A percentile compares a stretch with the other conserved stretches of the same genome.
Conservation (phyloP, 2,797 vertebrate species). For the Pangasius djambal region DNA sequence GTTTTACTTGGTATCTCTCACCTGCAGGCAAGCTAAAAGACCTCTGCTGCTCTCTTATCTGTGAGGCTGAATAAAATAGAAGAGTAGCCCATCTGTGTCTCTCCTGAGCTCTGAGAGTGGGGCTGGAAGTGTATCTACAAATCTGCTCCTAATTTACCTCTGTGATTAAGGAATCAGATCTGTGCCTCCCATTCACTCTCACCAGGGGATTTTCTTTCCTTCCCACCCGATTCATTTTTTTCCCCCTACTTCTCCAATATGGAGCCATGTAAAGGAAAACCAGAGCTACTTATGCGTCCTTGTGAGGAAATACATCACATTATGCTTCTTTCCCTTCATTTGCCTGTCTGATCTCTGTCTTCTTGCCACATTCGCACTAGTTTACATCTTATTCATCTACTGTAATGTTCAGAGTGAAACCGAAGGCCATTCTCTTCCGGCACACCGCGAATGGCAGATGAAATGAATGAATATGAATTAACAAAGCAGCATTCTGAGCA, state of each 20-base stretch:
- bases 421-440: background rate
- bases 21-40: background rate
- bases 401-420: slow-evolving; percentile 19
- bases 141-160: background rate
- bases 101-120: background rate
- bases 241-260: background rate
- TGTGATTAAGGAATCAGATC: slow-evolving; percentile 6
- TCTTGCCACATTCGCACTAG: background rate
- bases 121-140: slow-evolving; percentile 18
- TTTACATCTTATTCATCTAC: slow-evolving; percentile 12
- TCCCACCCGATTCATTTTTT: background rate
- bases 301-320: slow-evolving; percentile 14
- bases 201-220: background rate
- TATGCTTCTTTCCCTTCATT: slow-evolving; percentile 20
- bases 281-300: background rate
- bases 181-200: background rate
- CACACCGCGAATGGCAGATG: background rate
- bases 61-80: background rate
- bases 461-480: slow-evolving; percentile 3
- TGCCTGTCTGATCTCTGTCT: slow-evolving; percentile 13
- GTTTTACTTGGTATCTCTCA: background rate
- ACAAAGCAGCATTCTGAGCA: background rate
- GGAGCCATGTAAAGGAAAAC: background rate
- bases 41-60: background rate
- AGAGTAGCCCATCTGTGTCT: background rate